Conservation (phyloP, 2,888 invertebrate species). For the Druceiella hillmani region DNA sequence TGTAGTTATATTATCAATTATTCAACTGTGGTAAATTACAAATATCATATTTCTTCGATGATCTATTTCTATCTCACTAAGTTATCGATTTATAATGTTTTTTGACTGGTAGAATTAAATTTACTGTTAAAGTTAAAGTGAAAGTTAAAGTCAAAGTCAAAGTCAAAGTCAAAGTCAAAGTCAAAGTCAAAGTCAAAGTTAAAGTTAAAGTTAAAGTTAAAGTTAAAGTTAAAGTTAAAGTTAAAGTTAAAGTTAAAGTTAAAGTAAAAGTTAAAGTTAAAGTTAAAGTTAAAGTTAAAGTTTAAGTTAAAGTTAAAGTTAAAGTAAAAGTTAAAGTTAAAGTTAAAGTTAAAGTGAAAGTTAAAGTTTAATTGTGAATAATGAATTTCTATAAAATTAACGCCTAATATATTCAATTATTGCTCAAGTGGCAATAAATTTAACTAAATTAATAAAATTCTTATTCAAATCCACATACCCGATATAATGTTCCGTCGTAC, state of each 20-base stretch:
- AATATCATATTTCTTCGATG: too few relatives aligned
- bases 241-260: not conserved
- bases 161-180: constrained; percentile 2
- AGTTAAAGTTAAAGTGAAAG: constrained; percentile 1
- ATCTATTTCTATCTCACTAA: too few relatives aligned
- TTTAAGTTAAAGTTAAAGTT: constrained; percentile 1
- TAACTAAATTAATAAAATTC: too few relatives aligned
- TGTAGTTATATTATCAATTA: too few relatives aligned
- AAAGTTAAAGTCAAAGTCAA: constrained; percentile 2
- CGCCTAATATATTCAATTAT: too few relatives aligned
- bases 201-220: constrained; percentile 2
- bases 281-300: constrained; percentile 1
- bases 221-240: constrained; percentile 2
- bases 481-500: too few relatives aligned
- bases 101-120: too few relatives aligned
- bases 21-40: too few relatives aligned
- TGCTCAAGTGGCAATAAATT: too few relatives aligned
- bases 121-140: not conserved
- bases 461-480: too few relatives aligned
- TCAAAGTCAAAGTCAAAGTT: constrained; percentile 2
- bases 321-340: constrained; percentile 1
- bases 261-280: constrained; percentile 1
- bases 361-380: not conserved
- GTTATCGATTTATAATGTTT: too few relatives aligned
- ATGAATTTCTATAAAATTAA: too few relatives aligned